A percentile compares a stretch with the other conserved stretches of the same genome.
Evolutionary conservation across 2,888 invertebrate species (phyloP).

Genomic region (Trichopria drosophilae): DNA sequence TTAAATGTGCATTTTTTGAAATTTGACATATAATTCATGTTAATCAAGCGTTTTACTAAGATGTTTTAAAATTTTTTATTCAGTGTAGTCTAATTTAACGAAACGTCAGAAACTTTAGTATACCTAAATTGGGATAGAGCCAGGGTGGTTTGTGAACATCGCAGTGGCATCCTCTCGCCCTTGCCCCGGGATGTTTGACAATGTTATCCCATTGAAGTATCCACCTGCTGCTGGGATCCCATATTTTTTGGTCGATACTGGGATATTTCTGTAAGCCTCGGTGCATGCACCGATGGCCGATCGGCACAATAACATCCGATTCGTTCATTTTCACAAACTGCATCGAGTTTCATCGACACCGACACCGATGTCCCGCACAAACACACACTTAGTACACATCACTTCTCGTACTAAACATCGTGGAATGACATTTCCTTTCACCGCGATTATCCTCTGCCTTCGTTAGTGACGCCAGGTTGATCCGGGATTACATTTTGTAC

Average conservation of each 20-base stretch:
- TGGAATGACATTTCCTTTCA: too few species aligned
- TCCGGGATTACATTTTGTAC: too few species aligned
- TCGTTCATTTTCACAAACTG: slow-evolving; percentile 50
- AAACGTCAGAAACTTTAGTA: slow-evolving; percentile 1
- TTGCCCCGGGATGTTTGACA: slow-evolving; percentile 59
- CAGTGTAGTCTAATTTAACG: background rate
- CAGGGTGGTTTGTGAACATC: slow-evolving; percentile 57
- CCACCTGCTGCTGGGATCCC: slow-evolving; percentile 61
- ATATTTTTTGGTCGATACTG: slow-evolving; percentile 56
- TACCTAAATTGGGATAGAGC: slow-evolving; percentile 55
- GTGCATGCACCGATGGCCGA: slow-evolving; percentile 50
- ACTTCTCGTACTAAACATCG: too few species aligned
- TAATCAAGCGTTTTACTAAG: too few species aligned
- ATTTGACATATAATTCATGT: too few species aligned
- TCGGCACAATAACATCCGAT: slow-evolving; percentile 40
- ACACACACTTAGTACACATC: too few species aligned
- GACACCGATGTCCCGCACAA: too few species aligned
- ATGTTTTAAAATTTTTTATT: background rate
- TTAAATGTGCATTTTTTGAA: too few species aligned
- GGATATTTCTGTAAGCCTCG: slow-evolving; percentile 54
- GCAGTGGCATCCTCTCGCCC: slow-evolving; percentile 58
- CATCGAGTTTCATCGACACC: too few species aligned
- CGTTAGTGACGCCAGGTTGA: too few species aligned
- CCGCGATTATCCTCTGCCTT: too few species aligned
- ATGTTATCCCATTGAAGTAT: slow-evolving; percentile 62